Evolutionary conservation across 2,113 vertebrate species (phyloP).

Genomic region (Mobula hypostoma): DNA sequence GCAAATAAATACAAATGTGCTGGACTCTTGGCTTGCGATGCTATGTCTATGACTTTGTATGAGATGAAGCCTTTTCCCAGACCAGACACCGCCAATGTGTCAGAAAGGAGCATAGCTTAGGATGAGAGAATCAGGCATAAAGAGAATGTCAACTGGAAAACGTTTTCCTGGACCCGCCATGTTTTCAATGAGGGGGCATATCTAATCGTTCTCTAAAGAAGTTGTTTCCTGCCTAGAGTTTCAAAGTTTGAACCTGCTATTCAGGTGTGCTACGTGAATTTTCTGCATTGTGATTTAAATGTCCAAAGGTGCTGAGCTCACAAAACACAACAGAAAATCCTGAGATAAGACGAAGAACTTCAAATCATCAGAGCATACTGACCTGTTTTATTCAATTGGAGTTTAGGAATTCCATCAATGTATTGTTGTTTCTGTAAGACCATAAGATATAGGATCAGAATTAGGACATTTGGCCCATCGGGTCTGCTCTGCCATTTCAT

Average conservation of each 20-base stretch:
- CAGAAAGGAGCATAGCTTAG: not conserved
- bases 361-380: not conserved
- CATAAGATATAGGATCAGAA: too few species aligned
- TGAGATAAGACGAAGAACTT: not conserved
- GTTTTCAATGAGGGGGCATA: not conserved
- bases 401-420: not conserved
- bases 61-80: not conserved
- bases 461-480: too few species aligned
- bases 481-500: too few species aligned
- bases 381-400: not conserved
- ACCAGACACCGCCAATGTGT: not conserved
- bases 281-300: not conserved
- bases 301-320: not conserved
- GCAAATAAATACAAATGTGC: not conserved
- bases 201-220: not conserved
- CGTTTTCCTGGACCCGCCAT: not conserved
- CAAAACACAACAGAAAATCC: not conserved
- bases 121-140: not conserved
- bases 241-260: not conserved
- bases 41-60: not conserved
- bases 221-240: not conserved
- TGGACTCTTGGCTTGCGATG: not conserved
- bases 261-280: not conserved
- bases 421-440: not conserved
- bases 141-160: too few species aligned